Conservation (phyloP, 1,140 invertebrate genomes). For the Luehdorfia chinensis region DNA sequence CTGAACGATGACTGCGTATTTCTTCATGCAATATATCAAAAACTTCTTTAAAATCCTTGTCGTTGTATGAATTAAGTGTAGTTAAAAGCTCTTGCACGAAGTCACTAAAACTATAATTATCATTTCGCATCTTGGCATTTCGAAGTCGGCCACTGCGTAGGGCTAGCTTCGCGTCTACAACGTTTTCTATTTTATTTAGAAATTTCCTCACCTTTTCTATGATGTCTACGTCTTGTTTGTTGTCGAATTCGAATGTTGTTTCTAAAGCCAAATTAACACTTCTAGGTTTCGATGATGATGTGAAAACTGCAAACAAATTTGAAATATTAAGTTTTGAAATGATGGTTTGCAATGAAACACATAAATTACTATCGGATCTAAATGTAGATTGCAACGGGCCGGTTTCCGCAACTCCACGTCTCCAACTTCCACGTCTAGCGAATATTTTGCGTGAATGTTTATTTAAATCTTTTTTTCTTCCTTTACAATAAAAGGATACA, state of each 20-base stretch:
- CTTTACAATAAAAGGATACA: no score
- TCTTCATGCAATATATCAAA: constrained; percentile 26
- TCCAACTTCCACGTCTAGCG: no score
- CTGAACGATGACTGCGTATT: constrained; percentile 28
- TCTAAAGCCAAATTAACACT: constrained; percentile 45
- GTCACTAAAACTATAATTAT: constrained; percentile 5
- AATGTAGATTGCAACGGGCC: no score
- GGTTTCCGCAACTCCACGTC: no score
- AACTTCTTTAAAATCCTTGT: constrained; percentile 30
- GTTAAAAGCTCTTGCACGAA: constrained; percentile 15
- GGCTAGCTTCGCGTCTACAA: constrained; percentile 9
- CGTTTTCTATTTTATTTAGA: constrained; percentile 32
- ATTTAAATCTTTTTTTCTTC: no score
- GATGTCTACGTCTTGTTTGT: constrained; percentile 32
- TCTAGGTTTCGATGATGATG: constrained; percentile 17
- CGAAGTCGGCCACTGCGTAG: neutral
- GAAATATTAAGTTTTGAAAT: constrained; percentile 8
- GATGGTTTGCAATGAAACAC: no score
- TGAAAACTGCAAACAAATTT: constrained; percentile 26
- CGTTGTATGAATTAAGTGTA: constrained; percentile 23
- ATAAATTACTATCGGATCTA: no score
- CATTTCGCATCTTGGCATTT: no score
- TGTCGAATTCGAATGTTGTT: constrained; percentile 48
- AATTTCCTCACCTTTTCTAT: constrained; percentile 39
- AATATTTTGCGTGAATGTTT: no score